Evolutionary conservation across 2,888 invertebrate species (phyloP).

Genomic region (Sylvicola cinctus): DNA sequence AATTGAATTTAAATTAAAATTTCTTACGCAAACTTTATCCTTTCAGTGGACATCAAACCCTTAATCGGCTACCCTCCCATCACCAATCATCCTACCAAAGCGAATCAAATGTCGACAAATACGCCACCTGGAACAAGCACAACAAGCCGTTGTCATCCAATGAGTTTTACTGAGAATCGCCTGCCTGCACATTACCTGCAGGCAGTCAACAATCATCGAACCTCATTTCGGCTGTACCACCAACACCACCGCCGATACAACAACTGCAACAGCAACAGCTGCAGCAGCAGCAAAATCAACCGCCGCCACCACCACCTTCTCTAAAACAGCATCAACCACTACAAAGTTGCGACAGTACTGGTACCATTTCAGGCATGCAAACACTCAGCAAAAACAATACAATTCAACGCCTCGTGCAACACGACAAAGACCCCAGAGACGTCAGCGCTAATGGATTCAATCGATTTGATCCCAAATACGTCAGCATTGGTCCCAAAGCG

Average conservation of each 20-base stretch:
- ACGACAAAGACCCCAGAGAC: conserved; percentile 22
- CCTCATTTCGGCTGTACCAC: conserved; percentile 13
- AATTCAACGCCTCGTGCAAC: background rate
- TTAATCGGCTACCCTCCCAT: conserved; percentile 38
- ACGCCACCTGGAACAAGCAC: conserved; percentile 86
- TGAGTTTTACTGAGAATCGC: conserved; percentile 81
- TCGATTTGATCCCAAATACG: conserved; percentile 26
- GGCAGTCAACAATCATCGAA: conserved; percentile 14
- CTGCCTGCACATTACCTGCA: conserved; percentile 32
- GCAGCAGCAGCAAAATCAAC: background rate
- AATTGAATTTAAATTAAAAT: too few relatives aligned
- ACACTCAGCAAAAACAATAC: too few relatives aligned
- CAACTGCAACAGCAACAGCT: too few relatives aligned
- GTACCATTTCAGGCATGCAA: too few relatives aligned
- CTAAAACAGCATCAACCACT: too few relatives aligned
- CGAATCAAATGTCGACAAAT: conserved; percentile 54
- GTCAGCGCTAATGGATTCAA: conserved; percentile 25
- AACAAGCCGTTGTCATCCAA: conserved; percentile 85
- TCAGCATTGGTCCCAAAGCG: conserved; percentile 26
- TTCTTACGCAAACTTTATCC: too few relatives aligned
- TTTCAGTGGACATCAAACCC: conserved; percentile 31
- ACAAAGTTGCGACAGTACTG: too few relatives aligned
- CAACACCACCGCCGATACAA: too few relatives aligned
- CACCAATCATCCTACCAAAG: conserved; percentile 21
- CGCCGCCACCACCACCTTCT: too few relatives aligned